Conservation (phyloP, 2,888 invertebrate genomes). For the Drymonia ruficornis region DNA sequence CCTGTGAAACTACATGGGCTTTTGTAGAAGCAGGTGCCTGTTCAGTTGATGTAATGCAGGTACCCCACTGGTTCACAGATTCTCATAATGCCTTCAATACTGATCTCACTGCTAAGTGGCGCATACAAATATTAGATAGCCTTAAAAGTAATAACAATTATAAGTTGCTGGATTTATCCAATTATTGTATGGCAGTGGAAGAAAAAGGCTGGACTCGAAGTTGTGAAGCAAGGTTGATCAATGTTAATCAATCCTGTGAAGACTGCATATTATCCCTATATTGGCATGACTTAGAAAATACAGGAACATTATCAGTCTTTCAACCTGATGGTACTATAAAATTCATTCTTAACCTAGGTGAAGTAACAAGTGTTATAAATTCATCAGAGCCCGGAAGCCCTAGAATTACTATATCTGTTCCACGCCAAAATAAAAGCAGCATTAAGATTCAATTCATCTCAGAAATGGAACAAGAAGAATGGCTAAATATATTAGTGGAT, state of each 20-base stretch:
- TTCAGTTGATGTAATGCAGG: conserved; percentile 88
- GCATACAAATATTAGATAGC: conserved; percentile 88
- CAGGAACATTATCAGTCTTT: conserved; percentile 90
- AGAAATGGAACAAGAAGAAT: conserved; percentile 95
- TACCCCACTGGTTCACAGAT: conserved; percentile 92
- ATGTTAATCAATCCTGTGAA: conserved; percentile 84
- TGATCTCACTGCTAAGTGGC: conserved; percentile 90
- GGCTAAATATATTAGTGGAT: conserved; percentile 92
- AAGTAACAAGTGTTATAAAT: conserved; percentile 90
- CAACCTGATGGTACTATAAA: conserved; percentile 92
- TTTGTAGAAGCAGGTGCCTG: conserved; percentile 93
- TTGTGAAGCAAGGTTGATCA: conserved; percentile 90
- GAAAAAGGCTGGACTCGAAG: conserved; percentile 94
- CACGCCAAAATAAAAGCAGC: conserved; percentile 85
- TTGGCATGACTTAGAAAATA: conserved; percentile 90
- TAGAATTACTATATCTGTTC: conserved; percentile 89
- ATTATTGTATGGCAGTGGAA: conserved; percentile 92
- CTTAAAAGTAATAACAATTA: conserved; percentile 85
- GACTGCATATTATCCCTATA: conserved; percentile 93
- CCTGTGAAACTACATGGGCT: conserved; percentile 92
- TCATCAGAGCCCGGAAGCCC: conserved; percentile 93
- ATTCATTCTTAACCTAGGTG: conserved; percentile 89
- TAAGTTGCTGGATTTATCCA: conserved; percentile 79
- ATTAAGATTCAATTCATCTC: conserved; percentile 91
- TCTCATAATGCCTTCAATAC: conserved; percentile 83